A percentile compares a stretch with the other conserved stretches of the same genome.
Conservation (phyloP, 2,888 invertebrate genomes). For the Orthosia gracilis region DNA sequence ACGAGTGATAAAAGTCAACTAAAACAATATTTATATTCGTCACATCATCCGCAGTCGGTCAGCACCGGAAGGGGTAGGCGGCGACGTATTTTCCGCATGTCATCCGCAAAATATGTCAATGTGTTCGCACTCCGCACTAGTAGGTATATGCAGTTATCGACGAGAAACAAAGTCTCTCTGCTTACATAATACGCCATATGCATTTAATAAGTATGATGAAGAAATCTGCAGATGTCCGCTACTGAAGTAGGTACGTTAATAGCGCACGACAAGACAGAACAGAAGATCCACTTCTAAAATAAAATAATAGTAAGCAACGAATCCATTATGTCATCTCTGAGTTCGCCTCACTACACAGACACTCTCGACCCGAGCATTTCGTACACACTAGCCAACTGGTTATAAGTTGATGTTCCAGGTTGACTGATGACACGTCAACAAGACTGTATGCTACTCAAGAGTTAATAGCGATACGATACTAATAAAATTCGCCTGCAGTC, state of each 20-base stretch:
- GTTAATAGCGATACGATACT: not conserved
- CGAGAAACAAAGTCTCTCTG: slow-evolving; percentile 14
- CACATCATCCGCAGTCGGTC: not conserved
- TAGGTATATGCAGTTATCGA: slow-evolving; percentile 9
- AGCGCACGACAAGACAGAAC: not conserved
- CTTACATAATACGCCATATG: slow-evolving; percentile 26
- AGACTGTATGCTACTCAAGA: not conserved
- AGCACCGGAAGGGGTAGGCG: slow-evolving; percentile 39
- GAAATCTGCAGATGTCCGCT: slow-evolving; percentile 53
- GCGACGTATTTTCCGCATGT: slow-evolving; percentile 3
- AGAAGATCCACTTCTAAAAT: slow-evolving; percentile 18
- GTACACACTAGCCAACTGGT: not conserved
- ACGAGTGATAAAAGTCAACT: slow-evolving; percentile 18
- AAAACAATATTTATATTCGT: slow-evolving; percentile 23
- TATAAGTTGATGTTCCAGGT: not conserved
- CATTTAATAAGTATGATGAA: slow-evolving; percentile 42
- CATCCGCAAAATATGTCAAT: slow-evolving; percentile 2
- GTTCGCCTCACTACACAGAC: not conserved
- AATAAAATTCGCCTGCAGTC: not conserved
- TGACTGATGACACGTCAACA: not conserved
- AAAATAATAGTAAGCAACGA: not conserved
- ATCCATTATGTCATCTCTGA: not conserved
- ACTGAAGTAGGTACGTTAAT: slow-evolving; percentile 14
- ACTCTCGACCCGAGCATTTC: not conserved
- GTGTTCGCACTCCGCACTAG: not conserved